phyloP scores from a whole-genome alignment of 2,888 invertebrate genomes.

The Mesorhabditis spiculigera region DNA sequence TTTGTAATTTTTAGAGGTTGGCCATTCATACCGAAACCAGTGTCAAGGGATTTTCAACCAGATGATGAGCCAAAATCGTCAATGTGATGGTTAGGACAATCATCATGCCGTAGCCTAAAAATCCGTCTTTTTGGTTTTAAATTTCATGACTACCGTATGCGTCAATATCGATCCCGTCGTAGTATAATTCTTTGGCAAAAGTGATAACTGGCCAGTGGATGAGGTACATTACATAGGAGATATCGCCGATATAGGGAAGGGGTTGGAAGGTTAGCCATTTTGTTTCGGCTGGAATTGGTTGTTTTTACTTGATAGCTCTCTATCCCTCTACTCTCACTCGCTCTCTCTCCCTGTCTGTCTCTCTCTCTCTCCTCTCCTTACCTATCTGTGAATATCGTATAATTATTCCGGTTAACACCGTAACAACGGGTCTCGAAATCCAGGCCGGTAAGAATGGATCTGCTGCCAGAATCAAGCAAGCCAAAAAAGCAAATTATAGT shows the following conservation, averaged over 20 bases:
- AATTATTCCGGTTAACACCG: too few relatives aligned
- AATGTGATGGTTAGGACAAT: background rate
- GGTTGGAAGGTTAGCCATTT: background rate
- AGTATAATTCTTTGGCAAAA: background rate
- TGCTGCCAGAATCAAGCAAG: too few relatives aligned
- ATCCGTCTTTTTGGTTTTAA: background rate
- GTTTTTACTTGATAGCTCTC: too few relatives aligned
- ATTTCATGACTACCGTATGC: background rate
- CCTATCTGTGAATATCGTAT: too few relatives aligned
- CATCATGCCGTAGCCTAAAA: slow-evolving; percentile 1
- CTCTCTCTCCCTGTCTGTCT: too few relatives aligned
- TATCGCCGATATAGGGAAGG: slow-evolving; percentile 6
- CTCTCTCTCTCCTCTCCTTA: too few relatives aligned
- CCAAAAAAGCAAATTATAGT: too few relatives aligned
- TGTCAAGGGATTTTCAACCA: background rate
- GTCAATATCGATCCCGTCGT: background rate
- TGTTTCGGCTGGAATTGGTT: background rate
- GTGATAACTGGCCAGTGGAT: slow-evolving; percentile 9
- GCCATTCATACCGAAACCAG: background rate
- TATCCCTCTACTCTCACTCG: too few relatives aligned
- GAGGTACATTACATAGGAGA: slow-evolving; percentile 6
- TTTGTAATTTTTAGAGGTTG: too few relatives aligned
- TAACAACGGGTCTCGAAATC: too few relatives aligned
- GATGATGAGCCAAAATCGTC: background rate
- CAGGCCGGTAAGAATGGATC: too few relatives aligned